Evolutionary conservation across 2,888 invertebrate genomes (phyloP), one percentile per base, ranked within the genome.

Genomic region (Cancer borealis): DNA sequence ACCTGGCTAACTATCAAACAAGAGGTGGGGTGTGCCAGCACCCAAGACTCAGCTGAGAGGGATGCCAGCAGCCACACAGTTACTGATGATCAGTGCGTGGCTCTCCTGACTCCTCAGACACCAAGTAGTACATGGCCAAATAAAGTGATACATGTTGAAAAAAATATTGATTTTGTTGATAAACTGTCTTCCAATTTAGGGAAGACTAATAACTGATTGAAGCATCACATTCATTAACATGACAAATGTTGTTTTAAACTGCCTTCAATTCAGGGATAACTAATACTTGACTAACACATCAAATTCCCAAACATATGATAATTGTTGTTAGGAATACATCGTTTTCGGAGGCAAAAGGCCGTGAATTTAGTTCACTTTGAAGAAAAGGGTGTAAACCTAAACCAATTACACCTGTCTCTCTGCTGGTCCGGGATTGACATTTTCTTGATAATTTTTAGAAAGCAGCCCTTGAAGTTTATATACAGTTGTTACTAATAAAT

Each of bases 401-500:
- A 39, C 92, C 46, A 45, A n/a, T 47, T 60, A 54, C 54, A 87
- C 92, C 49, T 54, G 87, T 60, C 92, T 79, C 92, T 88, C 73
- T 60, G 87, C 49, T 88, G 47, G 47, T 94, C 93, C 92, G 90
- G 79, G 94, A 88, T 79, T 60, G 79, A 89, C 84, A 94, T 54
- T 92, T 91, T 91, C 92, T 91, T 66, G 84, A 92, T 79, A 54
- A 39, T 54, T 92, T 88, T 93, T 73, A 14, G 46, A 94, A 91
- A 94, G 94, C 92, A 94, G 94, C 94, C 87, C 94, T 88, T 46
- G 92, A 94, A 91, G 91, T 94, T 92, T 79, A 89, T 94, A 89
- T 94, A 94, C 94, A 94, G 26, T 90, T 88, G 45, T 60, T 87
- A 84, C 89, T 92, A 54, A 88, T 88, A 94, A 89, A 47, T 88